Base-by-base conservation (phyloP, 2,113 vertebrate genomes). In the Cololabis saira region DNA sequence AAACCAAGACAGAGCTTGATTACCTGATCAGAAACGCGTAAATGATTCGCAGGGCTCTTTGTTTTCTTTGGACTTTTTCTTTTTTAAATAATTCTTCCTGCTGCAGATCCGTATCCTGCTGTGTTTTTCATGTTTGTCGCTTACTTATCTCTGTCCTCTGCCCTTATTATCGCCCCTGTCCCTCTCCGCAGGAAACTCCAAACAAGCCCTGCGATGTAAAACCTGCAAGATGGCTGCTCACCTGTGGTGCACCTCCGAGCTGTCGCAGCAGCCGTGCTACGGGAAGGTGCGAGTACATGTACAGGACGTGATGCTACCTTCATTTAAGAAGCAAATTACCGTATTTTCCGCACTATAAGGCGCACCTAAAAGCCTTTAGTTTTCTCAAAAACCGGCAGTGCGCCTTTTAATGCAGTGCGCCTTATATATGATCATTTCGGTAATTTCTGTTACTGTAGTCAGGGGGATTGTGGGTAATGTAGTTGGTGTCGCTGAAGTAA, bases 241-340 rank as follows among this genome's bases (percentile, higher is more conserved):
- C 87, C 93, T 96, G 72, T 96, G 95, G 95, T 97, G 96, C 85
- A 95, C 95, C 0, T 95, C 95, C 33, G 95, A 96, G 55, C 91
- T 96, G 17, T 95, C 95, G 10, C 95, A 93, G 83, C 95, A 96
- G 82, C 92, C 87, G 17, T 97, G 96, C 76, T 88, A 94, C 0
- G 95, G 95, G 58, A 97, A 96, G 91, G 93, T 89, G 62, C 10
- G 62, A 45, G 63, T 12, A 58, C 8, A 30, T 52, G n/a, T 14
- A 54, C 17, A 19, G 16, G 55, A 17, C 27, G 16, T 18, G 19
- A 18, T 66, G 44, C 45, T 45, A 17, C 17, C 4, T 57, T 37
- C 17, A 37, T 52, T 24, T 43, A 49, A 14, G 24, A 15, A 18
- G 16, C 15, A 18, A 9, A 8, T n/a, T 18, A 18, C 6, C 18